Evolutionary conservation across 2,113 vertebrate species (phyloP), one percentile per base, ranked within the genome.

Genomic region (Channa maculata): DNA sequence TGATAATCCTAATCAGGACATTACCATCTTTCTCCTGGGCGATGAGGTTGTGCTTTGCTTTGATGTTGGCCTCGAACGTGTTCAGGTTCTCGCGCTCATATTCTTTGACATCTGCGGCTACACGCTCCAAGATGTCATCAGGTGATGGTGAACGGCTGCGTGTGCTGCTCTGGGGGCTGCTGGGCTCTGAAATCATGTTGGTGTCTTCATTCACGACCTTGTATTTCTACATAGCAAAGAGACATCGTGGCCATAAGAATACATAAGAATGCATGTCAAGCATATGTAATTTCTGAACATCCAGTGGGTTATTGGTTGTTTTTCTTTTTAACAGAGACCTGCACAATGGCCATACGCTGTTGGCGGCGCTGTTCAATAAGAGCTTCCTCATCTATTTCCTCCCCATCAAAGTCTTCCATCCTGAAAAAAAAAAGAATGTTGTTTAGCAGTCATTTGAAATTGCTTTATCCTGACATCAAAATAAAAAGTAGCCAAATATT

Each of bases 21-120:
- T 93, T 92, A 99, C 98, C 97, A 6, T 98, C 98, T 91, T 96
- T 99, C 82, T 99, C 97, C 71, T 96, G 95, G 5, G 97, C 93
- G 94, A 99, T 97, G 83, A 99, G 96, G 90, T 98, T 99, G 84
- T 97, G 96, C 89, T 99, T 99, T 92, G 98, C 98, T 91, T 98
- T 99, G 51, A 99, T 95, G 15, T 83, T 98, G 55, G 95, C 98
- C 92, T 99, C 98, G 50, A 99, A 99, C 0, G 96, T 99, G 88
- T 99, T 96, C 58, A 98, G 85, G 0, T 99, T 99, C 86, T 99
- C 98, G 7, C 96, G 94, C 61, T 99, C 97, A 0, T 99, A 99
- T 82, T 99, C 97, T 80, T 99, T 98, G 24, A 99, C 98, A 1
- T 99, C 98, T 1, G 98, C 98, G 8, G 98, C 97, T 0, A 97